phyloP scores from a whole-genome alignment of 2,113 vertebrate species.

The Melanerpes formicivorus region DNA sequence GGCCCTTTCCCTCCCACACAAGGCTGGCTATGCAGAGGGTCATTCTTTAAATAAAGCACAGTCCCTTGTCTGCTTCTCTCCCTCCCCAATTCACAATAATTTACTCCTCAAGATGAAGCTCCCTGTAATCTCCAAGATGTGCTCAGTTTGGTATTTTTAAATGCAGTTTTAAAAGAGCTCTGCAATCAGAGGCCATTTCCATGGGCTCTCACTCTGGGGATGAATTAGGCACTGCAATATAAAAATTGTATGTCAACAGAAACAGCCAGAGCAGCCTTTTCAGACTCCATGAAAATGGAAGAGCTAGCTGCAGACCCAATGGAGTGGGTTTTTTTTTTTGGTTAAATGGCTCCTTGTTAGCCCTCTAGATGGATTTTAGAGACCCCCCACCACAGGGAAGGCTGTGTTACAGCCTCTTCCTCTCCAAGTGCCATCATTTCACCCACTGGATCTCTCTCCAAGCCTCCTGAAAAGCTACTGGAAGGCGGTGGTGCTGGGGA shows the following conservation, averaged over 20 bases:
- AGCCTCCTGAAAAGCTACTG: constrained; percentile 12
- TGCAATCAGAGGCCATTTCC: constrained; percentile 74
- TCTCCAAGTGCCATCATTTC: constrained; percentile 25
- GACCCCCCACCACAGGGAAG: constrained; percentile 21
- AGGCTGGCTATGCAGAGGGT: constrained; percentile 54
- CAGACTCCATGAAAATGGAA: constrained; percentile 54
- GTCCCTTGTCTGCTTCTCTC: constrained; percentile 38
- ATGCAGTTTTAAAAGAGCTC: constrained; percentile 74
- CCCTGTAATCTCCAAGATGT: constrained; percentile 73
- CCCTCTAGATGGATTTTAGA: constrained; percentile 47
- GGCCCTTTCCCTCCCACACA: constrained; percentile 65
- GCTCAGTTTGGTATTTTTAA: constrained; percentile 70
- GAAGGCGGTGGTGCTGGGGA: background rate
- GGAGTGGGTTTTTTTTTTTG: constrained; percentile 52
- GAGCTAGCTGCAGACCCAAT: constrained; percentile 51
- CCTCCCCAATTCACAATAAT: constrained; percentile 72
- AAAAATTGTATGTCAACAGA: constrained; percentile 71
- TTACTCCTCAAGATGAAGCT: constrained; percentile 73
- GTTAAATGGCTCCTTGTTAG: constrained; percentile 57
- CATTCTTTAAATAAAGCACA: constrained; percentile 60
- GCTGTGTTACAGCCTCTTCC: constrained; percentile 1
- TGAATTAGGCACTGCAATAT: constrained; percentile 69
- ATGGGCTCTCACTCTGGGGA: constrained; percentile 58
- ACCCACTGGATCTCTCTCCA: background rate
- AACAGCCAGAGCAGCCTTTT: constrained; percentile 66